phyloP scores from a whole-genome alignment of 2,888 invertebrate species.

The Pristionchus maxplancki region DNA sequence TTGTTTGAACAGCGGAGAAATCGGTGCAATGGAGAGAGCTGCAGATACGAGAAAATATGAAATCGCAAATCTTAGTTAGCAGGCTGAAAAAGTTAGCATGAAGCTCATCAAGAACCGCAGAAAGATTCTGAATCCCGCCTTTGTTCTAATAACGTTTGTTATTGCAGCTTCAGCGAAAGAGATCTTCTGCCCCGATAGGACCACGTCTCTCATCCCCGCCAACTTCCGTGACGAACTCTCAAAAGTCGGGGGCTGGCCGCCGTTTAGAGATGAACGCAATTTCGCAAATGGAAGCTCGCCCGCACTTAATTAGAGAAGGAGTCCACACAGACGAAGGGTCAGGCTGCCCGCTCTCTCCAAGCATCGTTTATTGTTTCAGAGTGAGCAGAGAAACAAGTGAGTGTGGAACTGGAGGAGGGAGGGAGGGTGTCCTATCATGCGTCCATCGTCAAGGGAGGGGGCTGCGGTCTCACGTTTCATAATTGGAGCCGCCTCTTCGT shows the following conservation, averaged over 20 bases:
- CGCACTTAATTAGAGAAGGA: conserved; percentile 13
- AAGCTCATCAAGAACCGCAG: too few species aligned
- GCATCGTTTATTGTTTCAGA: not conserved
- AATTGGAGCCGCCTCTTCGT: conserved; percentile 46
- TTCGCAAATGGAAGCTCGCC: conserved; percentile 1
- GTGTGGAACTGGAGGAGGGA: not conserved
- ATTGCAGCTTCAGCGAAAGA: not conserved
- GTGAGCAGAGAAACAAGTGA: not conserved
- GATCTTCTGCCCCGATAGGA: not conserved
- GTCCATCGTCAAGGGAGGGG: not conserved
- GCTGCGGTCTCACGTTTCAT: conserved; percentile 31
- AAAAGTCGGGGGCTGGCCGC: not conserved
- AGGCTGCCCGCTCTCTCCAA: not conserved
- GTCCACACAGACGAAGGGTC: not conserved
- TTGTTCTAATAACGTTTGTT: not conserved
- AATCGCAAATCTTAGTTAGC: not conserved
- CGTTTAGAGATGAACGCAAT: conserved; percentile 36
- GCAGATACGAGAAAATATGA: not conserved
- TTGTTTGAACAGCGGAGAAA: not conserved
- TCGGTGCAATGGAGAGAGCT: not conserved
- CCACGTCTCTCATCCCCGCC: not conserved
- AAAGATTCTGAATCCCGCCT: too few species aligned
- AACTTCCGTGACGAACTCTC: not conserved
- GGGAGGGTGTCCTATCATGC: not conserved
- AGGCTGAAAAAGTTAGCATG: too few species aligned